Evolutionary conservation across 1,140 invertebrate species (phyloP).

Genomic region (Micrasema minimum): DNA sequence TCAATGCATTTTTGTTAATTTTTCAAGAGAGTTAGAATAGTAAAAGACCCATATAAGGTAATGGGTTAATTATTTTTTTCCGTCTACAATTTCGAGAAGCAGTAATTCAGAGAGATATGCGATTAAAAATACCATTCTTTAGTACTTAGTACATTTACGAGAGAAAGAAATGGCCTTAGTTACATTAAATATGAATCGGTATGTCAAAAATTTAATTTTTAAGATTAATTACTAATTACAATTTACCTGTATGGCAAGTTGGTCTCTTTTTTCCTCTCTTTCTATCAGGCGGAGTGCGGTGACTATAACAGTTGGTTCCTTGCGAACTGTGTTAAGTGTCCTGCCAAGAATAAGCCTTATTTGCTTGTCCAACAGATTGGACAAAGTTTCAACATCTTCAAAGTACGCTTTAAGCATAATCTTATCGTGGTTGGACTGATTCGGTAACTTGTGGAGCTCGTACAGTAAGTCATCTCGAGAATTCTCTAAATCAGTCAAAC

Average conservation of each 20-base stretch:
- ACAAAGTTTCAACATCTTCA: slow-evolving; percentile 92
- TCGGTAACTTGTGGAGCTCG: slow-evolving; percentile 93
- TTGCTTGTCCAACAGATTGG: slow-evolving; percentile 90
- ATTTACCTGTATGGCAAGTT: slow-evolving; percentile 75
- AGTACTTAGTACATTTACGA: too few species aligned
- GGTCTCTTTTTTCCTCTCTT: slow-evolving; percentile 93
- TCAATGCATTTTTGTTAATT: too few species aligned
- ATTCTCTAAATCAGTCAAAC: slow-evolving; percentile 94
- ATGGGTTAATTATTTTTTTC: too few species aligned
- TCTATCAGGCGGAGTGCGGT: slow-evolving; percentile 97
- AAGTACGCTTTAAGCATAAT: slow-evolving; percentile 95
- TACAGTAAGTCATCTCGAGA: slow-evolving; percentile 95
- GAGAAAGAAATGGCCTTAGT: too few species aligned
- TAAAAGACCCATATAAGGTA: too few species aligned
- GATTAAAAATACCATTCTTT: too few species aligned
- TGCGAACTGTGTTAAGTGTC: slow-evolving; percentile 92
- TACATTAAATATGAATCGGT: too few species aligned
- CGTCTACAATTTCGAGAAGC: too few species aligned
- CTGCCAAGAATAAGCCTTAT: slow-evolving; percentile 89
- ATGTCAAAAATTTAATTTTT: too few species aligned
- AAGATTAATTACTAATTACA: too few species aligned
- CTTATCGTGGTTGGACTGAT: slow-evolving; percentile 90
- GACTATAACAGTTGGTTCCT: slow-evolving; percentile 96
- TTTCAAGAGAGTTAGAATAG: too few species aligned
- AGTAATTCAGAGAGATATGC: too few species aligned